Evolutionary conservation across 2,113 vertebrate species (phyloP), one percentile per base, ranked within the genome.

Genomic region (Protomyctophum bolini): DNA sequence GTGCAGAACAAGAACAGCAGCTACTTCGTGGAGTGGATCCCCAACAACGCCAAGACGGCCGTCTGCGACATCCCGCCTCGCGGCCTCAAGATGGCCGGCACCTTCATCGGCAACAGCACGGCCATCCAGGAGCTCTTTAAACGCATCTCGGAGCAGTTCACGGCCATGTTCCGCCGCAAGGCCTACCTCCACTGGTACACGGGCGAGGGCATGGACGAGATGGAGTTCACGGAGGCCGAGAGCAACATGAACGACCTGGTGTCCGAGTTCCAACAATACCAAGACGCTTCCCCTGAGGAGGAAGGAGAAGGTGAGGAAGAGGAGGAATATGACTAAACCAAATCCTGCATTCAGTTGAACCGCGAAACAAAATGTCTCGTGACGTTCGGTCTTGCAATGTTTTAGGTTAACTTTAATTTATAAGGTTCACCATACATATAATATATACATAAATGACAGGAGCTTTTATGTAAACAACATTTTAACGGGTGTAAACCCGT

Each of bases 21-120:
- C 90, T 98, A 98, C 90, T 99, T 99, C 0, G 97, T 98, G 0
- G 97, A 99, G 57, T 99, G 97, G 97, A 99, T 99, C 86, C 97
- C 97, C 29, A 99, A 99, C 91, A 99, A 98, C 0, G 97, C 98
- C 56, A 99, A 99, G 88, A 94, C 94, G 6, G 97, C 97, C 0
- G 97, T 99, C 8, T 99, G 97, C 0, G 97, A 98, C 93, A 98
- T 98, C 84, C 97, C 97, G 0, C 97, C 97, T 0, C 94, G 96
- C 0, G 96, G 97, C 1, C 95, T 98, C 33, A 98, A 98, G 84
- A 99, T 98, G 97, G 92, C 97, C 0, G 93, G 93, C 75, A 97
- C 97, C 29, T 98, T 98, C 89, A 98, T 98, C 0, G 96, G 97
- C 58, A 98, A 98, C 91, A 97, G 95, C 94, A 98, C 96, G 0